Conservation (phyloP, 2,113 vertebrate genomes). For the Pontoporia blainvillei region DNA sequence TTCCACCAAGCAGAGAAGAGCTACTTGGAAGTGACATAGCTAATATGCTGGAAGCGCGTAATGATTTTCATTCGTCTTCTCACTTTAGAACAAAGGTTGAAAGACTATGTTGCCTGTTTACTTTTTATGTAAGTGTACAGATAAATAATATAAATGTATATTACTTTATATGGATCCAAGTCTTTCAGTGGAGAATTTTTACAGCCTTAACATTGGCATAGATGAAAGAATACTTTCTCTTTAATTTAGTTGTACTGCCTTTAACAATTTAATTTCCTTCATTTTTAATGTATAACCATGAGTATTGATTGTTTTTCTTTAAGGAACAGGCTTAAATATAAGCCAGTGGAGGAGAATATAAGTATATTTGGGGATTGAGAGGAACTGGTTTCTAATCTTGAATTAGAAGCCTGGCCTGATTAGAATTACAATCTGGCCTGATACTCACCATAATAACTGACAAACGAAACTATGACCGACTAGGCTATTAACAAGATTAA, state of each 20-base stretch:
- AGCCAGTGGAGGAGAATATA: not conserved
- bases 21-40: not conserved
- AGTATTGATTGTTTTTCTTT: not conserved
- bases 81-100: not conserved
- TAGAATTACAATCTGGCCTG: not conserved
- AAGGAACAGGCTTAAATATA: not conserved
- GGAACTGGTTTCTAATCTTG: not conserved
- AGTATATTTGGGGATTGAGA: not conserved
- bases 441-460: not conserved
- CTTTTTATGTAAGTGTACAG: not conserved
- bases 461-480: not conserved
- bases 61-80: not conserved
- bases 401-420: too few species aligned
- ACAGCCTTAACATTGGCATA: not conserved
- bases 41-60: not conserved
- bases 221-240: not conserved
- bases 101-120: not conserved
- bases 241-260: conserved; percentile 19
- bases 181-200: not conserved
- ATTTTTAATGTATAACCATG: not conserved
- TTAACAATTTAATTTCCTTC: conserved; percentile 34
- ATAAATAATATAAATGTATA: not conserved
- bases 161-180: not conserved
- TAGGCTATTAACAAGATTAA: not conserved
- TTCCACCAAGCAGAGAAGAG: not conserved